These are phyloP conservation scores for Cololabis saira DNA, from an alignment of 2,113 vertebrate genomes.

Conservation along the genomic window DNA sequence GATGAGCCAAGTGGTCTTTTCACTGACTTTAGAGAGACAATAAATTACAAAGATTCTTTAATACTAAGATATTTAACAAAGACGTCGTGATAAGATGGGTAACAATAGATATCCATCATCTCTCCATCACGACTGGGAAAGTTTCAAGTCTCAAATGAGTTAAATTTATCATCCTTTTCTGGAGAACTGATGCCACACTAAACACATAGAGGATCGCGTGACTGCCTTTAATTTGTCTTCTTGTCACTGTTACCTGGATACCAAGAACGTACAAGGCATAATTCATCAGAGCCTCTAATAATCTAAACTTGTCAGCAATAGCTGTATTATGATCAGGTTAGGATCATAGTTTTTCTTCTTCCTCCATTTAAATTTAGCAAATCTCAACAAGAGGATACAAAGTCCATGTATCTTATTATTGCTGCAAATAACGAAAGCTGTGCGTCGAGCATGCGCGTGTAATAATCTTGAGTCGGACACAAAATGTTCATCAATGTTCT, in stretches of 20 bases:
- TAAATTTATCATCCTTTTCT: constrained; percentile 32
- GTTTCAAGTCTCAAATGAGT: constrained; percentile 23
- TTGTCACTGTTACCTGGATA: constrained; percentile 25
- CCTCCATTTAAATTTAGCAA: too few relatives aligned
- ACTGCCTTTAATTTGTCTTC: constrained; percentile 16
- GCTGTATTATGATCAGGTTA: constrained; percentile 8
- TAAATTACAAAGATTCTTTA: constrained; percentile 14
- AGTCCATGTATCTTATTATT: too few relatives aligned
- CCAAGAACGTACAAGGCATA: constrained; percentile 1
- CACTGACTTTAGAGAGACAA: neutral
- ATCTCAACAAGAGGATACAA: too few relatives aligned
- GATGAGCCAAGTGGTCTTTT: neutral
- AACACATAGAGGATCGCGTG: constrained; percentile 13
- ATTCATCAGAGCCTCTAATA: constrained; percentile 18
- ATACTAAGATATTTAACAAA: constrained; percentile 15
- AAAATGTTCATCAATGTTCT: too few relatives aligned
- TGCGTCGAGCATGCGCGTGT: too few relatives aligned
- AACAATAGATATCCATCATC: constrained; percentile 20
- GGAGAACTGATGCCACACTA: constrained; percentile 13
- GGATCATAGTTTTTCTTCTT: neutral
- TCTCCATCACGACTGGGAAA: constrained; percentile 15
- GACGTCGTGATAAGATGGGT: constrained; percentile 15
- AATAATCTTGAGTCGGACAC: too few relatives aligned
- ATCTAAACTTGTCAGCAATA: neutral
- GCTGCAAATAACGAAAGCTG: too few relatives aligned